phyloP scores from a whole-genome alignment of 2,797 vertebrate genomes.

The Phaenicophaeus curvirostris region DNA sequence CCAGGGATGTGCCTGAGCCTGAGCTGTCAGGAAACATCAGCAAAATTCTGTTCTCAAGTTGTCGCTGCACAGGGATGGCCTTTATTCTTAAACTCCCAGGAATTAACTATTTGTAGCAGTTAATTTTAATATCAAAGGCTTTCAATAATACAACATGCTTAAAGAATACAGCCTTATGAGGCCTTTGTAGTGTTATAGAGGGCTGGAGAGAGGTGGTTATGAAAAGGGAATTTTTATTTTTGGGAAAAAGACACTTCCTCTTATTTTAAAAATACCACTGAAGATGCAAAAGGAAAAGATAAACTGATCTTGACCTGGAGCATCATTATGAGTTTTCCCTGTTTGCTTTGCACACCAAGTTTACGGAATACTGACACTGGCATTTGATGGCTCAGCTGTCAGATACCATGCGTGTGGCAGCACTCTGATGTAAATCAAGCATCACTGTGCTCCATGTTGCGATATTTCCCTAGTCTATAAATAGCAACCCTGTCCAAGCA shows the following conservation, averaged over 20 bases:
- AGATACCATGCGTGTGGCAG: not conserved
- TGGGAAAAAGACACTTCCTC: not conserved
- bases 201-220: not conserved
- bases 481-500: not conserved
- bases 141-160: not conserved
- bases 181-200: not conserved
- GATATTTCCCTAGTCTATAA: not conserved
- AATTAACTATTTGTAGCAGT: not conserved
- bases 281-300: not conserved
- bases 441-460: accelerated
- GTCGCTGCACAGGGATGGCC: not conserved
- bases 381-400: accelerated
- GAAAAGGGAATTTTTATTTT: not conserved
- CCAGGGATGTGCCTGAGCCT: not conserved
- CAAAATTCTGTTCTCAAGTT: not conserved
- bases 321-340: not conserved
- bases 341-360: not conserved
- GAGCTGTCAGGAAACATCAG: not conserved
- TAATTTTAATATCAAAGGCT: not conserved
- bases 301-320: not conserved
- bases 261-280: not conserved
- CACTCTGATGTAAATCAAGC: no score
- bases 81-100: not conserved
- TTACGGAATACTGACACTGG: accelerated
- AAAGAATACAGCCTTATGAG: not conserved